These are phyloP conservation scores for Ciconia boyciana DNA, from an alignment of 2,113 vertebrate genomes.

Conservation along the genomic window DNA sequence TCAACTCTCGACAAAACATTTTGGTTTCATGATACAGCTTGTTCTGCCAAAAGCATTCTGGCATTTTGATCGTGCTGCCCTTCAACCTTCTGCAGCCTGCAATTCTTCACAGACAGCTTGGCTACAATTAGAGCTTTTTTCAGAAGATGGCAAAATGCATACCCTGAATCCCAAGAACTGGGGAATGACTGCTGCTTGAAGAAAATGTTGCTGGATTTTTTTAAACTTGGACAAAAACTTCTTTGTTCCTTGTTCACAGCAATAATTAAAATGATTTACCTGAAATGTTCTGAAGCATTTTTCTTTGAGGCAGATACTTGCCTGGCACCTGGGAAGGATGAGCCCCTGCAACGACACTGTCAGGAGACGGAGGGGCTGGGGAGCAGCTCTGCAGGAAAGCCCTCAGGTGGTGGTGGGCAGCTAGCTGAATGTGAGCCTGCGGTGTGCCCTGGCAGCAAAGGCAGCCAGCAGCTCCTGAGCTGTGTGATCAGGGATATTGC, in stretches of 20 bases:
- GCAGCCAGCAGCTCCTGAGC: not conserved
- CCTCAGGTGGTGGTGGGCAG: not conserved
- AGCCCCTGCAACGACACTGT: accelerated
- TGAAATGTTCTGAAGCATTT: not conserved
- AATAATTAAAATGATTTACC: not conserved
- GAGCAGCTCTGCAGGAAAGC: not conserved
- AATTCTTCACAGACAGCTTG: conserved; percentile 1
- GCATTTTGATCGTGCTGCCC: not conserved
- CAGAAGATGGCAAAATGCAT: not conserved
- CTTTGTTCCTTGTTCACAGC: not conserved
- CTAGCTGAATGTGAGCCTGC: not conserved
- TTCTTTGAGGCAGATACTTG: not conserved
- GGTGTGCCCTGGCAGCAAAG: not conserved
- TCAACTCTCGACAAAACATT: accelerated
- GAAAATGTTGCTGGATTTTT: not conserved
- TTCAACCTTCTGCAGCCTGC: conserved; percentile 6
- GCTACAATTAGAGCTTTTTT: not conserved
- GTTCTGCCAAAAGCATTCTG: conserved; percentile 2
- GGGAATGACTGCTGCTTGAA: not conserved
- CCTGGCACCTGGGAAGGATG: not conserved
- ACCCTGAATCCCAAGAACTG: not conserved
- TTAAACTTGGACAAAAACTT: not conserved
- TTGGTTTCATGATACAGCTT: conserved; percentile 4
- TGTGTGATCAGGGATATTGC: not conserved
- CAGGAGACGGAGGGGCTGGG: not conserved